Percentiles rank a stretch among this genome's conserved stretches.
Conservation (phyloP, 1,140 invertebrate genomes). For the Drosophila nebulosa region DNA sequence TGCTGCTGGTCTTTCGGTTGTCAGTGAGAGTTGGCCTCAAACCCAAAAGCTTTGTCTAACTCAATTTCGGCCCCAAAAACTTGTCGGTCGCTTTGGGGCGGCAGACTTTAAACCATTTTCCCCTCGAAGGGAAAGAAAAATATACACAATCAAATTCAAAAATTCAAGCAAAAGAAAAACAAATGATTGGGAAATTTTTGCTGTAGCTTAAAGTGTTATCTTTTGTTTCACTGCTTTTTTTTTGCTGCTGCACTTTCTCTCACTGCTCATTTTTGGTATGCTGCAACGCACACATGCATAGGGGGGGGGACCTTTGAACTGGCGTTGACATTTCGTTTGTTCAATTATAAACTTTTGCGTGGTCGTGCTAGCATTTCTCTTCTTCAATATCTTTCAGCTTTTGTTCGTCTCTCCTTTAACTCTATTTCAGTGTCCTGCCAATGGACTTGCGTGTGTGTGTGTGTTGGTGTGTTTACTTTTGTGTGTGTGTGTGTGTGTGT, state of each 20-base stretch:
- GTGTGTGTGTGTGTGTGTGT: conserved; percentile 20
- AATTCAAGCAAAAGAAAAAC: conserved; percentile 43
- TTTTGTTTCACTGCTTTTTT: not conserved
- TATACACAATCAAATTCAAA: conserved; percentile 25
- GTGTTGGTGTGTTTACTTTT: conserved; percentile 40
- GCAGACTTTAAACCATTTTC: conserved; percentile 43
- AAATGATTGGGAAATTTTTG: conserved; percentile 26
- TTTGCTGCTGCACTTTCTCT: not conserved
- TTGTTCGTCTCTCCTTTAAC: not conserved
- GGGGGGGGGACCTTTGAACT: conserved; percentile 60
- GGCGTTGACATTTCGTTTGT: conserved; percentile 75
- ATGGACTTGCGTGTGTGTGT: not conserved
- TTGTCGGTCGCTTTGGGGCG: conserved; percentile 17
- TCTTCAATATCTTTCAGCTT: not conserved
- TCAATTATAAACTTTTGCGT: conserved; percentile 74
- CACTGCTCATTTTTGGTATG: not conserved
- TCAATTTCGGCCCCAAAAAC: conserved; percentile 54
- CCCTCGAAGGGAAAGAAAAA: conserved; percentile 35
- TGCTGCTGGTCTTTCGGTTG: not conserved
- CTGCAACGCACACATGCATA: conserved; percentile 20
- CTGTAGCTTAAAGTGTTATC: conserved; percentile 27
- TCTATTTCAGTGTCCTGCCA: conserved; percentile 1
- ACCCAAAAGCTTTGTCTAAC: conserved; percentile 40
- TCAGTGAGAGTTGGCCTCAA: not conserved
- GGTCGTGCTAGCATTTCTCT: conserved; percentile 24